phyloP scores from a whole-genome alignment of 2,888 invertebrate genomes.

The Epinotia nisella region DNA sequence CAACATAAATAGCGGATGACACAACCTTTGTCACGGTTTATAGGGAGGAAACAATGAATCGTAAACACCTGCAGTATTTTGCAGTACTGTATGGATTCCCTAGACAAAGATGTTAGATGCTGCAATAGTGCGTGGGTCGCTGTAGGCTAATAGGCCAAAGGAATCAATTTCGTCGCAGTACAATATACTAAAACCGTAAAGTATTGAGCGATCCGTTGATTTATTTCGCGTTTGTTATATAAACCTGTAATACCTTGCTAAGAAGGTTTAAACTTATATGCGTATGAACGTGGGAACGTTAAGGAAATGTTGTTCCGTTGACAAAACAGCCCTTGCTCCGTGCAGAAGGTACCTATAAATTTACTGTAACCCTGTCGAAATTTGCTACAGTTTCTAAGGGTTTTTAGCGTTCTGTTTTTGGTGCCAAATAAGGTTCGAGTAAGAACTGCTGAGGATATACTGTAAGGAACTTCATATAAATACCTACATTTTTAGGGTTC shows the following conservation, averaged over 20 bases:
- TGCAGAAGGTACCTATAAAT: too few species aligned
- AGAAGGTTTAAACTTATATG: not conserved
- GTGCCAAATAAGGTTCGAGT: too few species aligned
- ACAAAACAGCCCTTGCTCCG: too few species aligned
- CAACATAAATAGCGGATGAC: constrained; percentile 13
- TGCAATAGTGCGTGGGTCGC: constrained; percentile 25
- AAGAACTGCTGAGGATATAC: too few species aligned
- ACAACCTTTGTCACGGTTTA: constrained; percentile 17
- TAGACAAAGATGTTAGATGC: constrained; percentile 25
- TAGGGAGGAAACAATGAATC: constrained; percentile 30
- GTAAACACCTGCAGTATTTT: constrained; percentile 39
- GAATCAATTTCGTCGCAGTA: constrained; percentile 18
- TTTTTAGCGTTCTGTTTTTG: too few species aligned
- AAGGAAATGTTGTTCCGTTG: too few species aligned
- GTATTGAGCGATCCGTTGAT: constrained; percentile 1
- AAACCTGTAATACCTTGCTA: not conserved
- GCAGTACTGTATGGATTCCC: constrained; percentile 31
- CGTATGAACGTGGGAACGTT: not conserved
- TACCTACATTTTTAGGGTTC: too few species aligned
- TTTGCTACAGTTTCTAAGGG: too few species aligned
- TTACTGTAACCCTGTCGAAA: too few species aligned
- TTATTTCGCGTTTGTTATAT: not conserved
- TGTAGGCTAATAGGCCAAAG: constrained; percentile 32
- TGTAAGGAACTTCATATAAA: too few species aligned
- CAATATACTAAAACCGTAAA: constrained; percentile 12